A percentile compares a stretch with the other conserved stretches of the same genome.
Evolutionary conservation across 2,888 invertebrate genomes (phyloP).

Genomic region (Drosophila maculinotata): DNA sequence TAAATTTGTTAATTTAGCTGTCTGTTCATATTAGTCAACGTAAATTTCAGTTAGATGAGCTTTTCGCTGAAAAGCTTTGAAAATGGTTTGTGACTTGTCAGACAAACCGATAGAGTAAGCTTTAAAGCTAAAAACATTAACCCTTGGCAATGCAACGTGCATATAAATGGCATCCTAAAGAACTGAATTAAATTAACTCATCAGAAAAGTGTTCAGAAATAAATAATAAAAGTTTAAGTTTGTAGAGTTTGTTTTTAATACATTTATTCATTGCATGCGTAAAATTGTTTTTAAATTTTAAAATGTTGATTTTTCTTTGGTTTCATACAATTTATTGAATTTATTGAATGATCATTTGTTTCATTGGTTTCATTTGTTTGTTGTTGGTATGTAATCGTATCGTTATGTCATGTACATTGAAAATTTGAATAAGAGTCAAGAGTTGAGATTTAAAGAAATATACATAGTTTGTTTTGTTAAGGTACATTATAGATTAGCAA

Average conservation of each 20-base stretch:
- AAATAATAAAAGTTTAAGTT: not conserved
- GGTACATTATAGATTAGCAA: constrained; percentile 67
- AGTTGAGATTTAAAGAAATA: constrained; percentile 75
- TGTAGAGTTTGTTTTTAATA: constrained; percentile 54
- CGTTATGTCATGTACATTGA: constrained; percentile 72
- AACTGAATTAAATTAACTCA: too few relatives aligned
- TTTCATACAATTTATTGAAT: constrained; percentile 64
- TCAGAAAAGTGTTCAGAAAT: not conserved
- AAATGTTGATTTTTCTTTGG: constrained; percentile 69
- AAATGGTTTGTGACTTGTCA: constrained; percentile 12
- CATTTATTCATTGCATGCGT: constrained; percentile 81
- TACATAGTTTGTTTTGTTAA: constrained; percentile 62
- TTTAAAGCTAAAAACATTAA: not conserved
- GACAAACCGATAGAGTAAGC: not conserved
- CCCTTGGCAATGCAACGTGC: not conserved
- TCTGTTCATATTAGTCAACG: not conserved
- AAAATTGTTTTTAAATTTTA: constrained; percentile 75
- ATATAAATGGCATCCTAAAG: not conserved
- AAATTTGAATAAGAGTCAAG: constrained; percentile 75
- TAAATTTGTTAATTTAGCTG: constrained; percentile 3
- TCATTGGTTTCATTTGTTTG: constrained; percentile 20
- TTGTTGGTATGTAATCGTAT: constrained; percentile 36
- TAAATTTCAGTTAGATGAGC: not conserved
- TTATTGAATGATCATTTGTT: constrained; percentile 55
- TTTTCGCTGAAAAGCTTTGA: constrained; percentile 18